Conservation (phyloP, 2,888 invertebrate genomes). For the Acrobasis suavella region DNA sequence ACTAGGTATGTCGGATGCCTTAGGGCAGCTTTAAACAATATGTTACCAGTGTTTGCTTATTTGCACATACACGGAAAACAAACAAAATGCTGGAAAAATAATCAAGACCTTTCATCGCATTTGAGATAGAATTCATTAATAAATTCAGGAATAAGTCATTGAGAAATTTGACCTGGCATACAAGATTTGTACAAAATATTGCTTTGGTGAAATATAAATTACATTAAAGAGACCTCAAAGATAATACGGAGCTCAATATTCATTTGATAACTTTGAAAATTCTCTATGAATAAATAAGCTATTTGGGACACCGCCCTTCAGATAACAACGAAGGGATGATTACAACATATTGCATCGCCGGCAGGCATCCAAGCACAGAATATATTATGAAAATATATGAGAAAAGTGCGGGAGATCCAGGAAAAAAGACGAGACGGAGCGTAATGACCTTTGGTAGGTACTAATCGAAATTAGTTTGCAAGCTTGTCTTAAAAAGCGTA, state of each 20-base stretch:
- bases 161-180: too few relatives aligned
- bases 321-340: constrained; percentile 22
- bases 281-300: constrained; percentile 22
- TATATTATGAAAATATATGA: constrained; percentile 58
- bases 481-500: not conserved
- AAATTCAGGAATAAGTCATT: too few relatives aligned
- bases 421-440: constrained; percentile 37
- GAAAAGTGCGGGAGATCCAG: constrained; percentile 28
- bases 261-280: constrained; percentile 18
- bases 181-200: too few relatives aligned
- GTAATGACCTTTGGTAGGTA: not conserved
- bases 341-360: constrained; percentile 32
- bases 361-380: constrained; percentile 28
- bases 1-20: too few relatives aligned
- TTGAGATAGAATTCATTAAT: too few relatives aligned
- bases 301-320: constrained; percentile 21
- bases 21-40: too few relatives aligned
- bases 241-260: constrained; percentile 9
- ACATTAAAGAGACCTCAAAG: not conserved
- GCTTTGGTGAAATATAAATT: not conserved
- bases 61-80: too few relatives aligned
- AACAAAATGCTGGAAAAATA: too few relatives aligned
- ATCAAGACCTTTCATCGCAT: too few relatives aligned
- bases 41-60: too few relatives aligned
- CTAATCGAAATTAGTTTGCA: not conserved